Conservation (phyloP, 2,797 vertebrate species). For the Kryptopterus vitreolus region DNA sequence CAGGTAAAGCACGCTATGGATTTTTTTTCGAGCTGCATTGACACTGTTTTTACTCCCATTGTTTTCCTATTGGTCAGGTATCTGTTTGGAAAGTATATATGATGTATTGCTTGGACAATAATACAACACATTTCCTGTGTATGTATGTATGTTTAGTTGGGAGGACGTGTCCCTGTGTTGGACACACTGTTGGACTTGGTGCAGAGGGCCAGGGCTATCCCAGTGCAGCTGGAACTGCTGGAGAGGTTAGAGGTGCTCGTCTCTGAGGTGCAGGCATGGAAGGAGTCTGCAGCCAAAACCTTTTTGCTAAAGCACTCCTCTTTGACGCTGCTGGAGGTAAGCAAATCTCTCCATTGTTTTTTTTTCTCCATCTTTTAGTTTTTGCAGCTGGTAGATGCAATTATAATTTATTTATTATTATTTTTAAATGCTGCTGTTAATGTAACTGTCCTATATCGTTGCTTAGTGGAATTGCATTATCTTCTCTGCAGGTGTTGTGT, state of each 20-base stretch:
- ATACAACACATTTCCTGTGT: background rate
- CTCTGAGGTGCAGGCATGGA: constrained; percentile 87
- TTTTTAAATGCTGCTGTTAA: background rate
- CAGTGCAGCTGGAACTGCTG: constrained; percentile 86
- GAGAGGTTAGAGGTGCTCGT: constrained; percentile 84
- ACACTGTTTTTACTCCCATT: background rate
- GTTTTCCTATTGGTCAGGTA: no score
- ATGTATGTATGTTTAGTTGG: constrained; percentile 68
- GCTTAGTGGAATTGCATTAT: background rate
- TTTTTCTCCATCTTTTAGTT: no score
- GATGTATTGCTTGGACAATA: no score
- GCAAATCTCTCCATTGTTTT: background rate
- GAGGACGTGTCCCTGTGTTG: constrained; percentile 75
- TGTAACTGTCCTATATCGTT: background rate
- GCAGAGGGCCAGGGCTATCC: constrained; percentile 82
- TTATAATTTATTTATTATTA: background rate
- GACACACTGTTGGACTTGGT: constrained; percentile 84
- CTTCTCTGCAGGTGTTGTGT: constrained; percentile 81
- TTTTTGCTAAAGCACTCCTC: constrained; percentile 85
- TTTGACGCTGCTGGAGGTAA: constrained; percentile 86
- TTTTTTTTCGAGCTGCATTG: background rate
- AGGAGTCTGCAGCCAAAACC: constrained; percentile 81
- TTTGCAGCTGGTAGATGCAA: background rate
- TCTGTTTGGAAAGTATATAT: no score
- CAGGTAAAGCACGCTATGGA: constrained; percentile 74